Base-by-base conservation (phyloP, 2,888 invertebrate species). In the Pseudolycoriella hygida region DNA sequence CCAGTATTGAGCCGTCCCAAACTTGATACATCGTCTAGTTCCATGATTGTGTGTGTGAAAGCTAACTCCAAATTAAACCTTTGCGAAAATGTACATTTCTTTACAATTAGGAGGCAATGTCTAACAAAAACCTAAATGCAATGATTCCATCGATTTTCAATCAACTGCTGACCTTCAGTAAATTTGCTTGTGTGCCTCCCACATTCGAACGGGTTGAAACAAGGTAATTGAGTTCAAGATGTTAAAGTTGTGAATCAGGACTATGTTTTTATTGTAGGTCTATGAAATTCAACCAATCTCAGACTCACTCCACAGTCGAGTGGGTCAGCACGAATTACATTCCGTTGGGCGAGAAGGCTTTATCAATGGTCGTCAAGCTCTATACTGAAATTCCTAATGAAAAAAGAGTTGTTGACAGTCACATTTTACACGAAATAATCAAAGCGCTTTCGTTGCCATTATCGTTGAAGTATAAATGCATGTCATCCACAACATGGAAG, bases 281-380 rank as follows among this genome's bases (percentile, higher is more conserved):
- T 18, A 20, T 42, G 20, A 38, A 46, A 40, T 45, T 42, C 44
- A 45, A 46, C 39, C 49, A 32, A 17, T 40, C 39, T 40, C 32
- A 40, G 18, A 42, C 56, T 40, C 53, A 59, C 45, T 64, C 80
- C 60, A 45, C 45, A 2, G 69, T 76, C 40, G 83, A 84, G 58
- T 81, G 81, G 74, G 73, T 83, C 38, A 75, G 78, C 48, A 78
- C 82, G 74, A 85, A 84, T 64, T 84, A 81, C 57, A 81, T 88
- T 55, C 84, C 87, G 38, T 89, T 89, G 63, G 85, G 85, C 31
- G 89, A 89, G 60, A 78, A 80, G 57, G 73, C 84, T 3, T 67
- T 87, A 45, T 73, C 74, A 45, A 76, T 82, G 70, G 75, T 78
- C 11, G 79, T 85, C 1, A 78, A 73, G 56, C 64, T 86, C 49